phyloP scores from a whole-genome alignment of 2,888 invertebrate species.

The Plagiodera versicolora region DNA sequence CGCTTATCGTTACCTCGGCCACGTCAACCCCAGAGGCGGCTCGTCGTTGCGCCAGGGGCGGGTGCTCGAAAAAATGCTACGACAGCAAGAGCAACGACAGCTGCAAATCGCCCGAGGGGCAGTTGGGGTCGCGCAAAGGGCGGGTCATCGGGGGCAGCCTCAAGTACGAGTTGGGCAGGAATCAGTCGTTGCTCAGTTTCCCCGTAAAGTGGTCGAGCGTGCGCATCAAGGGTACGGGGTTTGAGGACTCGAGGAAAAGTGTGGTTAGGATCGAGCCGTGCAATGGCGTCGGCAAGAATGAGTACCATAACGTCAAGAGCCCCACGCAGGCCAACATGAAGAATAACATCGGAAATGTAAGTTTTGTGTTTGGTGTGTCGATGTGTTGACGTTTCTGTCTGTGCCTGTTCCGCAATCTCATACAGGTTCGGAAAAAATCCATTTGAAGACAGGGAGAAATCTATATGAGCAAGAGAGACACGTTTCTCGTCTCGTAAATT shows the following conservation, averaged over 20 bases:
- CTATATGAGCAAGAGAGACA: no score
- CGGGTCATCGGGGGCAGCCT: slow-evolving; percentile 48
- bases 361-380: slow-evolving; percentile 34
- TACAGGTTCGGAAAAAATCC: no score
- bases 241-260: slow-evolving; percentile 65
- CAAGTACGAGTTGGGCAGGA: slow-evolving; percentile 51
- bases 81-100: slow-evolving; percentile 27
- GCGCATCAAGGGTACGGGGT: slow-evolving; percentile 65
- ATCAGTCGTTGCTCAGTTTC: slow-evolving; percentile 48
- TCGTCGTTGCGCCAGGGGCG: slow-evolving; percentile 19
- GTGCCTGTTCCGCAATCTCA: background rate
- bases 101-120: slow-evolving; percentile 25
- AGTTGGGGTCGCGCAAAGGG: slow-evolving; percentile 25
- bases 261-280: slow-evolving; percentile 67
- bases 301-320: slow-evolving; percentile 47
- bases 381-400: background rate
- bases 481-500: no score
- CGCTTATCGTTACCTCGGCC: slow-evolving; percentile 48
- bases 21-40: slow-evolving; percentile 42
- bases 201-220: slow-evolving; percentile 67
- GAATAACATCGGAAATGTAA: slow-evolving; percentile 53
- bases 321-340: slow-evolving; percentile 44
- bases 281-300: slow-evolving; percentile 57
- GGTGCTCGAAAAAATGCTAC: slow-evolving; percentile 19
- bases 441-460: no score